A percentile compares a stretch with the other conserved stretches of the same genome.
These are phyloP conservation scores for Chiroxiphia lanceolata DNA, from an alignment of 2,797 vertebrate species.

Conservation along the genomic window DNA sequence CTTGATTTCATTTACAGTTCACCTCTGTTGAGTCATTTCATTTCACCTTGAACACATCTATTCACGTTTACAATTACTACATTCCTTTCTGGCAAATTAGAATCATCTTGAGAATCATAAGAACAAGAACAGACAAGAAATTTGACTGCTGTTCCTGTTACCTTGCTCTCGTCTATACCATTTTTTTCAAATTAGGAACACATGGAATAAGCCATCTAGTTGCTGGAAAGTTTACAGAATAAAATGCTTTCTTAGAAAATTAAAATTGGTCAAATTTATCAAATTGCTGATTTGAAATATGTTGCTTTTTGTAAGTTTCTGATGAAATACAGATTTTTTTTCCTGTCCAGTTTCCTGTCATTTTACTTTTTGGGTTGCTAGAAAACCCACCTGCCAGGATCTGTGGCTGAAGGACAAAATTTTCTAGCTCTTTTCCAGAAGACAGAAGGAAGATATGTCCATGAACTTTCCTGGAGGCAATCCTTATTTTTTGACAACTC, in stretches of 20 bases:
- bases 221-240: background rate
- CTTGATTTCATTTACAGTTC: background rate
- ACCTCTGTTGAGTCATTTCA: background rate
- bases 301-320: background rate
- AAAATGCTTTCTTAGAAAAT: background rate
- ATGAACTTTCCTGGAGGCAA: background rate
- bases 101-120: background rate
- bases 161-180: background rate
- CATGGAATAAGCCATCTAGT: background rate
- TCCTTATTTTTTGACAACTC: background rate
- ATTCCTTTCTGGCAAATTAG: background rate
- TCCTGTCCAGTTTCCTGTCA: background rate
- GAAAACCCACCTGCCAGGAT: constrained; percentile 6
- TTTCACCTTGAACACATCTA: background rate
- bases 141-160: background rate
- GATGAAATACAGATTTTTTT: background rate
- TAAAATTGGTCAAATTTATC: background rate
- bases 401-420: background rate
- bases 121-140: background rate
- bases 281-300: background rate
- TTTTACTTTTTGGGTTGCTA: constrained; percentile 22
- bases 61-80: background rate
- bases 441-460: background rate
- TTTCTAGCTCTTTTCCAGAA: background rate
- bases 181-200: background rate